A percentile compares a stretch with the other conserved stretches of the same genome.
phyloP scores from a whole-genome alignment of 2,888 invertebrate genomes.

The Protodeltote pygarga region DNA sequence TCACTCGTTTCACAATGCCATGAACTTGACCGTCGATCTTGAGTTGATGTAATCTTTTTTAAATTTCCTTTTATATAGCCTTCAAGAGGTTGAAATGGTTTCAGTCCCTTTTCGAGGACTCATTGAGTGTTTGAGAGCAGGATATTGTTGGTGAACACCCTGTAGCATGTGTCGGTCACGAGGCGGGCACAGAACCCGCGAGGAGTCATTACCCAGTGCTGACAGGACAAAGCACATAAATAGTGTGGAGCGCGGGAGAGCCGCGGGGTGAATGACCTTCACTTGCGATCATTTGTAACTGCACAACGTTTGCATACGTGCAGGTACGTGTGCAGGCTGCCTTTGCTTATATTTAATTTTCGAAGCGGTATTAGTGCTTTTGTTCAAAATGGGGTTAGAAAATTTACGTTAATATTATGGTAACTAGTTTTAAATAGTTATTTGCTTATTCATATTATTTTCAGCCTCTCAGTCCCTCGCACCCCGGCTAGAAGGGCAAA shows the following conservation, averaged over 20 bases:
- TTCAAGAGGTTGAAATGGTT: conserved; percentile 6
- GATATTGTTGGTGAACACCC: conserved; percentile 13
- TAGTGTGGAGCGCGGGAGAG: conserved; percentile 26
- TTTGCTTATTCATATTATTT: no score
- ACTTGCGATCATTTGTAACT: conserved; percentile 24
- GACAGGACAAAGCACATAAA: conserved; percentile 52
- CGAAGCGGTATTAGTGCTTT: conserved; percentile 5
- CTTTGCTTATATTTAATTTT: background rate
- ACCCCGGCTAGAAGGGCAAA: no score
- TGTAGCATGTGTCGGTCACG: conserved; percentile 15
- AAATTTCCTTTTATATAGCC: background rate
- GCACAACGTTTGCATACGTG: conserved; percentile 25
- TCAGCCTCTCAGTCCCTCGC: no score
- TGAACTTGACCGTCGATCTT: no score
- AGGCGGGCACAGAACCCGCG: conserved; percentile 4
- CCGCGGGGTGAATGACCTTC: conserved; percentile 41
- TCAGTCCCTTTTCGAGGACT: conserved; percentile 16
- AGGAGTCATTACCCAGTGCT: conserved; percentile 40
- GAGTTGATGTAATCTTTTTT: background rate
- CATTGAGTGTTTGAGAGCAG: conserved; percentile 2
- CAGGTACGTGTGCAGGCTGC: background rate
- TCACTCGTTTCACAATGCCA: no score
- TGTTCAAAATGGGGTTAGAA: no score
- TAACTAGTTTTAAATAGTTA: no score
- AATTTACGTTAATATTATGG: no score